Evolutionary conservation across 2,888 invertebrate genomes (phyloP).

Genomic region (Sepioteuthis lessoniana): DNA sequence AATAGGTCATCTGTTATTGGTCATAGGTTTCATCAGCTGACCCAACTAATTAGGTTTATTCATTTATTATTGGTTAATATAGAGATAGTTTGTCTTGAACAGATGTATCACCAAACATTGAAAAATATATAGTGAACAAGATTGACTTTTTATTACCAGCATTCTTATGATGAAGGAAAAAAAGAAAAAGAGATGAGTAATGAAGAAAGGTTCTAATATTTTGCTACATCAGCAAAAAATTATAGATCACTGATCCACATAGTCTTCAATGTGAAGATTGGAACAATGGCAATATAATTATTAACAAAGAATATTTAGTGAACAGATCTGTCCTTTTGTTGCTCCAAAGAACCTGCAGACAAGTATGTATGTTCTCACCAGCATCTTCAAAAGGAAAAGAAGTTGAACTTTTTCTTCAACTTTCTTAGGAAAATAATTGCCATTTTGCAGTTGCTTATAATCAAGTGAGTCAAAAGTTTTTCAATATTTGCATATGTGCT

Average conservation of each 20-base stretch:
- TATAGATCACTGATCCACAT: not conserved
- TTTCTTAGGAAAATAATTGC: not conserved
- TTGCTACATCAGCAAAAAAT: slow-evolving; percentile 15
- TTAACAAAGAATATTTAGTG: slow-evolving; percentile 23
- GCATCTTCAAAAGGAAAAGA: not conserved
- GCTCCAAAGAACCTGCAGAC: not conserved
- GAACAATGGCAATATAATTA: not conserved
- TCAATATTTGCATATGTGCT: too few relatives aligned
- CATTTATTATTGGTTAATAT: too few relatives aligned
- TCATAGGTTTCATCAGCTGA: too few relatives aligned
- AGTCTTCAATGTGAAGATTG: slow-evolving; percentile 18
- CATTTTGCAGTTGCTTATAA: not conserved
- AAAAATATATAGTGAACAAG: not conserved
- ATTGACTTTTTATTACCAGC: not conserved
- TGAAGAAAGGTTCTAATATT: not conserved
- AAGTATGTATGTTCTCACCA: not conserved
- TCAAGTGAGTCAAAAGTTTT: too few relatives aligned
- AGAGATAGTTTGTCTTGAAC: not conserved
- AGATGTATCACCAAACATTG: not conserved
- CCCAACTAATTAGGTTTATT: too few relatives aligned
- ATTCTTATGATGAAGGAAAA: not conserved
- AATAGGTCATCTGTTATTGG: too few relatives aligned
- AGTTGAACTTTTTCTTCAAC: not conserved
- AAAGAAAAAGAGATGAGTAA: not conserved
- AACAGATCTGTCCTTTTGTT: not conserved